Conservation (phyloP, 2,888 invertebrate species). For the Pycnomerus fuliginosus region DNA sequence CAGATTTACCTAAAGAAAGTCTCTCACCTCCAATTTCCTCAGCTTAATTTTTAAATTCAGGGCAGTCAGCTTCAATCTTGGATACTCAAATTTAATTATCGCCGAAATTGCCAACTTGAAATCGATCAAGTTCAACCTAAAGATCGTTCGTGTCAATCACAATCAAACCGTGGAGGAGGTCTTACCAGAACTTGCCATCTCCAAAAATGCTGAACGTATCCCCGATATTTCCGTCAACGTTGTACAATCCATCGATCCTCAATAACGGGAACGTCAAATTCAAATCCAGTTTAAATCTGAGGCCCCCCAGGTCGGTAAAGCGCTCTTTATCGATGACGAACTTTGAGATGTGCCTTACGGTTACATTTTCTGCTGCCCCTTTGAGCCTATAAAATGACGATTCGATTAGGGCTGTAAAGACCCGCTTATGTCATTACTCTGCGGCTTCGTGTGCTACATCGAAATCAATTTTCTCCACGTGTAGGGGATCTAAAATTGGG, state of each 20-base stretch:
- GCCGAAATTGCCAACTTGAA: conserved; percentile 45
- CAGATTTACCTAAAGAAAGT: no score
- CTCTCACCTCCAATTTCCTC: conserved; percentile 41
- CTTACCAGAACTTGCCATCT: conserved; percentile 51
- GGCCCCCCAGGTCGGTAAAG: conserved; percentile 43
- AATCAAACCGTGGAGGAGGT: no score
- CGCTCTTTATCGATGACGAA: conserved; percentile 47
- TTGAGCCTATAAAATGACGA: conserved; percentile 44
- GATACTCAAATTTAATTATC: conserved; percentile 38
- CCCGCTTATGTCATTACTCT: conserved; percentile 43
- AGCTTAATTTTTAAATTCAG: conserved; percentile 45
- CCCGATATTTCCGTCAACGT: conserved; percentile 46
- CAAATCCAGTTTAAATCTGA: conserved; percentile 42
- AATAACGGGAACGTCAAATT: conserved; percentile 50
- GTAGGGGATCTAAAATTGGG: conserved; percentile 51
- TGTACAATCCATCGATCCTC: conserved; percentile 48
- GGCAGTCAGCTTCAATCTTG: conserved; percentile 35
- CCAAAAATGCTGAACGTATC: conserved; percentile 46
- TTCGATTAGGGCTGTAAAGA: no score
- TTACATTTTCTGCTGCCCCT: conserved; percentile 47
- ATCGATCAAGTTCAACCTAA: conserved; percentile 46
- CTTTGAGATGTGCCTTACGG: conserved; percentile 47
- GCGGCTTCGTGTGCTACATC: conserved; percentile 48
- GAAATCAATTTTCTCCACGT: conserved; percentile 48
- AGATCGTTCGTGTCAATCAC: conserved; percentile 14